Percentiles rank a stretch among this genome's conserved stretches.
Conservation (phyloP, 2,888 invertebrate genomes). For the Gibbula magus region DNA sequence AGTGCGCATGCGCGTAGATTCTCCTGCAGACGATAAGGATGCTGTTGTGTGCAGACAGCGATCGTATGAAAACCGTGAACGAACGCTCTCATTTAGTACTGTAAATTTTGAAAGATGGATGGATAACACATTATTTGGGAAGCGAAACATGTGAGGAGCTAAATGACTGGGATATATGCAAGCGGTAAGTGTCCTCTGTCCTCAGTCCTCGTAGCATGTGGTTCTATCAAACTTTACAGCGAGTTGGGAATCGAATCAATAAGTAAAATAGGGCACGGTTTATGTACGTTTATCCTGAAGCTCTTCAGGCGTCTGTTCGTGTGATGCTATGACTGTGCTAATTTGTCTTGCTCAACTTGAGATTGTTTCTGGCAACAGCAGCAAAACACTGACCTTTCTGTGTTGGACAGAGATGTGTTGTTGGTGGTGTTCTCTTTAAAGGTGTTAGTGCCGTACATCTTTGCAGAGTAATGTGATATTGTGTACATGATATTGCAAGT, state of each 20-base stretch:
- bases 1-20: conserved; percentile 16
- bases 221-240: not conserved
- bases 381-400: too few species aligned
- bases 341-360: too few species aligned
- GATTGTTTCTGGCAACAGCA: too few species aligned
- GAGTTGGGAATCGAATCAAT: not conserved
- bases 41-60: not conserved
- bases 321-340: too few species aligned
- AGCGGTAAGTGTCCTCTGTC: not conserved
- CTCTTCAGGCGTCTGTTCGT: too few species aligned
- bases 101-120: not conserved
- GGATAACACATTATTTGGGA: not conserved
- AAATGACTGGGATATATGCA: not conserved
- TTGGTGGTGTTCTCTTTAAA: too few species aligned
- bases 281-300: too few species aligned
- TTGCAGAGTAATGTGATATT: too few species aligned
- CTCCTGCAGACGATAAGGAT: conserved; percentile 5
- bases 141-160: not conserved
- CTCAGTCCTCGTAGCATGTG: not conserved
- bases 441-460: too few species aligned
- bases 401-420: too few species aligned
- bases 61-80: not conserved
- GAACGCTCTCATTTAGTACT: not conserved
- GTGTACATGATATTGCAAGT: too few species aligned
- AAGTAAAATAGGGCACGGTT: not conserved